Conservation (phyloP, 2,888 invertebrate genomes). For the Sclerodermus sp. region DNA sequence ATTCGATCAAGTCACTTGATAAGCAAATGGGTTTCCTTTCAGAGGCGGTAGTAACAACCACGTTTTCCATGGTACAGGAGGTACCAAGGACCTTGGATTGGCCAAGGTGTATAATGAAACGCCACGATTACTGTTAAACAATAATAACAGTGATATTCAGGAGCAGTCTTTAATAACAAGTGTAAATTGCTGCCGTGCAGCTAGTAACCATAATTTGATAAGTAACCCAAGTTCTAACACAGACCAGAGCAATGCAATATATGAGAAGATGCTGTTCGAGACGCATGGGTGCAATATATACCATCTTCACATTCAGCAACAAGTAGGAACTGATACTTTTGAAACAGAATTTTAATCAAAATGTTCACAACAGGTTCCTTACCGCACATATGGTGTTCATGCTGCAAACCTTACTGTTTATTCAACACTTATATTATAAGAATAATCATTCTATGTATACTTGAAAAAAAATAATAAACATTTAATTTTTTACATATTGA, state of each 20-base stretch:
- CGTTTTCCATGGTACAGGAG: constrained; percentile 38
- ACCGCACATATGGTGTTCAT: constrained; percentile 17
- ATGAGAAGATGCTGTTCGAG: constrained; percentile 65
- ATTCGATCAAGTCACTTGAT: constrained; percentile 28
- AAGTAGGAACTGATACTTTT: constrained; percentile 23
- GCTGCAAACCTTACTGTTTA: constrained; percentile 22
- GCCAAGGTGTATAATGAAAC: constrained; percentile 41
- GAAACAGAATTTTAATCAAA: constrained; percentile 40
- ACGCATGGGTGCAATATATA: constrained; percentile 68
- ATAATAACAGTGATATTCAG: constrained; percentile 9
- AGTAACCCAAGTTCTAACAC: constrained; percentile 24
- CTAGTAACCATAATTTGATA: constrained; percentile 39
- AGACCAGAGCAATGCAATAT: constrained; percentile 26
- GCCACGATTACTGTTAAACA: constrained; percentile 36
- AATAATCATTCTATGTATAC: constrained; percentile 29
- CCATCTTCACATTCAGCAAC: constrained; percentile 53
- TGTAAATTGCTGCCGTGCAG: constrained; percentile 29
- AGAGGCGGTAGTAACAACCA: constrained; percentile 50
- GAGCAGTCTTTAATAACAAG: constrained; percentile 11
- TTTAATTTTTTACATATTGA: constrained; percentile 41
- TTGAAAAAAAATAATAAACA: constrained; percentile 41
- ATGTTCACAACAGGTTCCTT: constrained; percentile 10
- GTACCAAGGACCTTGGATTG: constrained; percentile 37
- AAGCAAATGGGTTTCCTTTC: constrained; percentile 46
- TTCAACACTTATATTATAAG: constrained; percentile 29